phyloP scores from a whole-genome alignment of 2,888 invertebrate genomes.

The Drosophila picticornis region DNA sequence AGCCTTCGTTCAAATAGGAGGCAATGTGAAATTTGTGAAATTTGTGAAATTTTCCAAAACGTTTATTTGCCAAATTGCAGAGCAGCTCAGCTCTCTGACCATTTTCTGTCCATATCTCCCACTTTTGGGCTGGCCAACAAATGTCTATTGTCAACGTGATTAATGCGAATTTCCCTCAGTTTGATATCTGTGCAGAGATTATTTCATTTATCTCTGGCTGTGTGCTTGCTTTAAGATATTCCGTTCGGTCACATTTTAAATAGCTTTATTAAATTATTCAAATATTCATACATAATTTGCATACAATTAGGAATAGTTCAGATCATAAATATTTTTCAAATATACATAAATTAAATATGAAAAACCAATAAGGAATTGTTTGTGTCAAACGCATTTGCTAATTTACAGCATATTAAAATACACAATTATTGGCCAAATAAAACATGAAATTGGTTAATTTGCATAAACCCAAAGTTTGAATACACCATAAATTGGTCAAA shows the following conservation, averaged over 20 bases:
- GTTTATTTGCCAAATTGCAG: conserved; percentile 45
- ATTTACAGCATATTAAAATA: conserved; percentile 9
- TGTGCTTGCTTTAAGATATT: background rate
- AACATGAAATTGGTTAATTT: conserved; percentile 10
- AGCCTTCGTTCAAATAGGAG: conserved; percentile 9
- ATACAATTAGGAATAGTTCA: background rate
- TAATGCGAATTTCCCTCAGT: conserved; percentile 48
- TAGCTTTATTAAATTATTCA: background rate
- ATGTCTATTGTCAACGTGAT: conserved; percentile 48
- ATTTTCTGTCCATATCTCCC: background rate
- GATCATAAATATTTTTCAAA: background rate
- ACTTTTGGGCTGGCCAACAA: conserved; percentile 29
- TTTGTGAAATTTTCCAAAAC: conserved; percentile 44
- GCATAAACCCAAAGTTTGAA: background rate
- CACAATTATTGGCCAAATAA: conserved; percentile 6
- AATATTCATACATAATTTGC: background rate
- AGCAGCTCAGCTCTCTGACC: background rate
- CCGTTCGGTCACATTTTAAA: background rate
- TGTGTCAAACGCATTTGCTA: conserved; percentile 8
- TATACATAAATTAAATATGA: background rate
- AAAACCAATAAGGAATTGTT: conserved; percentile 6
- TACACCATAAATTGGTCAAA: conserved; percentile 1
- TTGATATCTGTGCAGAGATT: conserved; percentile 26
- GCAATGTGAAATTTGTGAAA: conserved; percentile 24
- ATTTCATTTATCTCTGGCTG: background rate